These are phyloP conservation scores for Netelia inedita DNA, from an alignment of 2,888 invertebrate genomes.

Conservation along the genomic window DNA sequence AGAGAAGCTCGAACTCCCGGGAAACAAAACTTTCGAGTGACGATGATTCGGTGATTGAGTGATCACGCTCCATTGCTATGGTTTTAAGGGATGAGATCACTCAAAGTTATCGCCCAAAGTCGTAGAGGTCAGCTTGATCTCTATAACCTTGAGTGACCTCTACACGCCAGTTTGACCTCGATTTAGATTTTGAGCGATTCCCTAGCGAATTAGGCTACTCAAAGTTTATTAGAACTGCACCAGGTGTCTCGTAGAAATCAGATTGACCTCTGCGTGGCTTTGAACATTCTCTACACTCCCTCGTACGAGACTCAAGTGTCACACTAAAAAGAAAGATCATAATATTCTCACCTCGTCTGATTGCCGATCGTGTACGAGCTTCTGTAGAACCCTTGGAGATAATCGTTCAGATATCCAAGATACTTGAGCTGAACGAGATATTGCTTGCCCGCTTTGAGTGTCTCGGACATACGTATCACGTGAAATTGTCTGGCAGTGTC, in stretches of 20 bases:
- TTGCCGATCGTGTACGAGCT: slow-evolving; percentile 91
- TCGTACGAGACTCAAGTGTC: background rate
- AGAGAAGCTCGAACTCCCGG: background rate
- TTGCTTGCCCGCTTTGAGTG: slow-evolving; percentile 87
- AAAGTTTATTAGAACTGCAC: no score
- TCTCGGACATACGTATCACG: slow-evolving; percentile 88
- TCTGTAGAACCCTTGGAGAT: slow-evolving; percentile 93
- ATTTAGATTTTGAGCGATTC: no score
- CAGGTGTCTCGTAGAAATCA: no score
- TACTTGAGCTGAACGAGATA: slow-evolving; percentile 91
- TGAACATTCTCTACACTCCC: background rate
- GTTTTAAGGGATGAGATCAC: no score
- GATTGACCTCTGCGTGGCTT: no score
- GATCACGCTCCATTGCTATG: background rate
- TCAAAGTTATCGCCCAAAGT: no score
- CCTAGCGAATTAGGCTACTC: no score
- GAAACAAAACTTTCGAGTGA: no score
- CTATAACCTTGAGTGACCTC: no score
- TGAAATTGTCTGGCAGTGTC: slow-evolving; percentile 90
- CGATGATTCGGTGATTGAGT: background rate
- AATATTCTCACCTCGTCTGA: slow-evolving; percentile 88
- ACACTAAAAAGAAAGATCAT: background rate
- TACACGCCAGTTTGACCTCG: no score
- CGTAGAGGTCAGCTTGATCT: no score
- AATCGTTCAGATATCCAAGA: slow-evolving; percentile 90